Base-by-base conservation (phyloP, 2,113 vertebrate species). In the Monopterus albus region DNA sequence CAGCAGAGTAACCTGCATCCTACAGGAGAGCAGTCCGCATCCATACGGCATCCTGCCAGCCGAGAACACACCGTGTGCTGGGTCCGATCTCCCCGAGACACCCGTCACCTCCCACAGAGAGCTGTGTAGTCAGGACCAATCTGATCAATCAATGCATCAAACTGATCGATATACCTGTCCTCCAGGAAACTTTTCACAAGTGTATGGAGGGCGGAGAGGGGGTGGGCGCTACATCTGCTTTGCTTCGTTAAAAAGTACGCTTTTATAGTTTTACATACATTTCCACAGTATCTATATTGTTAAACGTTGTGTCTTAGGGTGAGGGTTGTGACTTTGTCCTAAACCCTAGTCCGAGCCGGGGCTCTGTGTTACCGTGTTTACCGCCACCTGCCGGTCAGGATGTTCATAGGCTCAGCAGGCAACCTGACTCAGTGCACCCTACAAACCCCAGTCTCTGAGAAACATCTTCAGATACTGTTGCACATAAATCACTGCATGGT, bases 1-100 rank as follows among this genome's bases (percentile, higher is more conserved):
- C 59, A 39, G 42, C 58, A 6, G 35, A 25, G 15, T 3, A 36
- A 42, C 72, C 56, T 13, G 60, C 51, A 21, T 50, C 55, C 55
- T 8, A 17, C 56, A n/a, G 23, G 23, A 56, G 67, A 12, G 46
- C 28, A 39, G 53, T 49, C 72, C 58, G 53, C 77, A 61, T 74
- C 77, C 36, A 1, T 64, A 50, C 81, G 82, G 58, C 66, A 72
- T 6, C 59, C 55, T 49, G 51, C 69, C 80, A 51, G 75, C 65
- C 18, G 26, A 65, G 14, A 17, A 6, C 43, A 2, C 61, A 26
- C 57, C 38, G 40, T 14, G 8, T 21, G 46, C 51, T 42, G 63
- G 40, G 33, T 59, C 15, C 5, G 58, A 45, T 3, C 20, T 38
- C 26, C 17, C 20, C 1, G 33, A 45, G 29, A 26, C 51, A 17